Base-by-base conservation (phyloP, 2,888 invertebrate species). In the Cabera pusaria region DNA sequence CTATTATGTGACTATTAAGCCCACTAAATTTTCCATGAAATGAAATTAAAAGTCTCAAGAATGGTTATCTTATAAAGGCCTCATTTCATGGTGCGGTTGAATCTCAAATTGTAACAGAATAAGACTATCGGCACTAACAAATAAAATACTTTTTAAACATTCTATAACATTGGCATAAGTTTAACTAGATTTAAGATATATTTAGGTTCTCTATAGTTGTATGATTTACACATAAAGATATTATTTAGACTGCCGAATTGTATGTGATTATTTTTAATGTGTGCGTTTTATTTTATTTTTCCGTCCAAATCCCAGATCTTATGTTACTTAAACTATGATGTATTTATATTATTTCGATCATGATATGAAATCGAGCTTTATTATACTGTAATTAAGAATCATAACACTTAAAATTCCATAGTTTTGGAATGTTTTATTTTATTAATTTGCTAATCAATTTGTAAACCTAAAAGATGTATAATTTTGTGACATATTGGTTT, bases 291-390 rank as follows among this genome's bases (percentile, higher is more conserved):
- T 60, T 56, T 64, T 64, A 50, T 56, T 77, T 79, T 72, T 83
- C 85, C 85, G 85, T 85, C 85, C 85, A 85, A 74, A 79, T 61
- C 26, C n/a, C 19, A 44, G 56, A 44, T 50, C 46, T 65, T 65
- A 56, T 44, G 52, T 67, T 65, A 67, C 61, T 63, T 64, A 64
- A 52, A 44, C 28, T 39, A 62, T 64, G 52, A 65, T 72, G 51
- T 59, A 52, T 66, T 65, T 50, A 59, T 59, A 60, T 57, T 50
- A 36, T 34, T 34, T 44, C 26, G 9, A 27, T 21, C 8, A 4
- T 37, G 25, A 34, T 5, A 28, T 10, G 3, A n/a, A 19, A 19
- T 8, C 14, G 14, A 14, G 2, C 14, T n/a, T n/a, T n/a, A n/a
- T n/a, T n/a, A n/a, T n/a, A n/a, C n/a, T n/a, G n/a, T n/a, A n/a